Evolutionary conservation across 1,140 invertebrate species (phyloP).

Genomic region (Calliopsis andreniformis): DNA sequence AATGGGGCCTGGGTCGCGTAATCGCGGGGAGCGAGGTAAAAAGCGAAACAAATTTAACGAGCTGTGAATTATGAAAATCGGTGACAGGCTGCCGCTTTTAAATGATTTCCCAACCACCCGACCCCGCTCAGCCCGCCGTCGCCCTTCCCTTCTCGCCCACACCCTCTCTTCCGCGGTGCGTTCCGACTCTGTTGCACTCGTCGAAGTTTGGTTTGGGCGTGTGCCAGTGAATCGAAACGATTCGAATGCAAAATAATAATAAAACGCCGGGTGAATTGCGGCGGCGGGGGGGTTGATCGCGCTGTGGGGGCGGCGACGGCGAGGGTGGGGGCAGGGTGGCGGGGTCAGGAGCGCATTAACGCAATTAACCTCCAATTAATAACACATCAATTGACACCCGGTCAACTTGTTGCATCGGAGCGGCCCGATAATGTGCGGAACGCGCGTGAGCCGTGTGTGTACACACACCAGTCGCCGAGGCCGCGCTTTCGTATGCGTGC

Average conservation of each 20-base stretch:
- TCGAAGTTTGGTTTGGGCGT: slow-evolving; percentile 70
- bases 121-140: slow-evolving; percentile 3
- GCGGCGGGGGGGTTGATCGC: slow-evolving; percentile 24
- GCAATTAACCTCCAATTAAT: slow-evolving; percentile 81
- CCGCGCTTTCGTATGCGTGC: slow-evolving; percentile 64
- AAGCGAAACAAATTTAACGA: slow-evolving; percentile 77
- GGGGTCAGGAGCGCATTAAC: slow-evolving; percentile 76
- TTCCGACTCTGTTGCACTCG: not conserved
- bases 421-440: slow-evolving; percentile 77
- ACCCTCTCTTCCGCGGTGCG: not conserved
- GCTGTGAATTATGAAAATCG: slow-evolving; percentile 81
- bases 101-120: slow-evolving; percentile 47
- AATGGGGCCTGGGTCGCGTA: slow-evolving; percentile 67
- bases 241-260: slow-evolving; percentile 76
- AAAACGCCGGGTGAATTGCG: slow-evolving; percentile 57
- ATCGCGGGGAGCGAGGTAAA: slow-evolving; percentile 66
- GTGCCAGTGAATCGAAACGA: slow-evolving; percentile 77
- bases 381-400: slow-evolving; percentile 81
- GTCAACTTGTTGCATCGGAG: slow-evolving; percentile 79
- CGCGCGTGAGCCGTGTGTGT: slow-evolving; percentile 61
- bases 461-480: slow-evolving; percentile 51
- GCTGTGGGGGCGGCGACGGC: slow-evolving; percentile 32
- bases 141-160: slow-evolving; percentile 4
- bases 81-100: slow-evolving; percentile 69
- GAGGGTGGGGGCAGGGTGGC: slow-evolving; percentile 28